phyloP scores from a whole-genome alignment of 2,797 vertebrate genomes.

The Hemitrygon akajei region DNA sequence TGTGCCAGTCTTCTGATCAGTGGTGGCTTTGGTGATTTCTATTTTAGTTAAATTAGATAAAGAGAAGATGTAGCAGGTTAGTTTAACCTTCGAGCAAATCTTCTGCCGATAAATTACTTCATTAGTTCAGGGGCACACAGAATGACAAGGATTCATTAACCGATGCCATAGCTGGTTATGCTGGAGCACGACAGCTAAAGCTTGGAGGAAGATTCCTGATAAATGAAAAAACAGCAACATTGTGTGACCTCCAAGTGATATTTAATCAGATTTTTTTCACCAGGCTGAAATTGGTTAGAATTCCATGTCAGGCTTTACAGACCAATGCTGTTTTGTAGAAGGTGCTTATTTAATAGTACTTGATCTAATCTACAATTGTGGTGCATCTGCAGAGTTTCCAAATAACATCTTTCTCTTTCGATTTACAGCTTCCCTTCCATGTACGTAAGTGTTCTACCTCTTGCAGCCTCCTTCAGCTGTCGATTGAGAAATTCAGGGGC shows the following conservation, averaged over 20 bases:
- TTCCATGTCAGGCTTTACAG: not conserved
- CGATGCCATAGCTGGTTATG: not conserved
- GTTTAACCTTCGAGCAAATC: fast-evolving
- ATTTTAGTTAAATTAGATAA: slow-evolving; percentile 40
- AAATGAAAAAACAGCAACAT: not conserved
- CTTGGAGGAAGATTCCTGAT: not conserved
- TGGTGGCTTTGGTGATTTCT: slow-evolving; percentile 40
- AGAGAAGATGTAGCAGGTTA: not conserved
- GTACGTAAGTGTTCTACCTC: not conserved
- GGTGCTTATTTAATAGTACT: not conserved
- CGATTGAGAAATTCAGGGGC: not conserved
- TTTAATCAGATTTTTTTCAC: not conserved
- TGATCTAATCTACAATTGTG: slow-evolving; percentile 5
- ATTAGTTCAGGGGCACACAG: not conserved
- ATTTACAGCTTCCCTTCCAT: not conserved
- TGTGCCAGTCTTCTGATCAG: slow-evolving; percentile 9
- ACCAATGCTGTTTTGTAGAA: not conserved
- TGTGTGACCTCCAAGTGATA: not conserved
- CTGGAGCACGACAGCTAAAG: not conserved
- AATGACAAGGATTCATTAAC: slow-evolving; percentile 17
- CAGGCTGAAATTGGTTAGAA: not conserved
- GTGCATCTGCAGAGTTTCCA: not conserved
- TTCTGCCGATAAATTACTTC: slow-evolving; percentile 6
- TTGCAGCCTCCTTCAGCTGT: not conserved
- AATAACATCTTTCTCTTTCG: not conserved